Evolutionary conservation across 2,797 vertebrate genomes (phyloP).

Genomic region (Lutjanus campechanus): DNA sequence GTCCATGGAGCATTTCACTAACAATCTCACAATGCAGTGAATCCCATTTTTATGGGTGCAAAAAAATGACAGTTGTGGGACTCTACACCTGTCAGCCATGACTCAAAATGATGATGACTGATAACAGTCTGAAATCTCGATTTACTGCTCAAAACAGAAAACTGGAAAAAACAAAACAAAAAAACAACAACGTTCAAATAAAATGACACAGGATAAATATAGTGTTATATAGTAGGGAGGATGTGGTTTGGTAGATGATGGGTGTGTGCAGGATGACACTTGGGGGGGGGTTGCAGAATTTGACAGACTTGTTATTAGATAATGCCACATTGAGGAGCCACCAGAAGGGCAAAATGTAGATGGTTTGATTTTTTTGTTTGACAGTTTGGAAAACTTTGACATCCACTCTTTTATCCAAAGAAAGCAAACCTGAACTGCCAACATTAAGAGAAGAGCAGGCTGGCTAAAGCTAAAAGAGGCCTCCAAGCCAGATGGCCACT

Average conservation of each 20-base stretch:
- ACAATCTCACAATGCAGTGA: constrained; percentile 2
- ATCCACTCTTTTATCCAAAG: background rate
- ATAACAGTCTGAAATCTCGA: background rate
- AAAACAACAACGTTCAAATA: too few relatives aligned
- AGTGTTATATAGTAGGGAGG: background rate
- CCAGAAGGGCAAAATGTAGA: background rate
- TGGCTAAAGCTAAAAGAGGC: background rate
- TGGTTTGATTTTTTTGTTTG: background rate
- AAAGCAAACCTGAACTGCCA: background rate
- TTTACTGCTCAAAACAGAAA: background rate
- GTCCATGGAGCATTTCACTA: background rate
- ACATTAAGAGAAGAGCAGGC: constrained; percentile 1
- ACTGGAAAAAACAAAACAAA: background rate
- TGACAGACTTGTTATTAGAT: background rate
- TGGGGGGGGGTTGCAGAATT: background rate
- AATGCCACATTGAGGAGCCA: background rate
- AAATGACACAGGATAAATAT: background rate
- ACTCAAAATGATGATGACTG: background rate
- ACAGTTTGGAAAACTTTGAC: background rate
- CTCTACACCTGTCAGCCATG: too few relatives aligned
- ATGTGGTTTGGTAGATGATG: background rate
- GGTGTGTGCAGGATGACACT: background rate
- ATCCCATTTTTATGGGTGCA: background rate
- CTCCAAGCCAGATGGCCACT: background rate
- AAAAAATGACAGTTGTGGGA: background rate